Conservation (phyloP, 2,113 vertebrate species). For the Carlito syrichta region DNA sequence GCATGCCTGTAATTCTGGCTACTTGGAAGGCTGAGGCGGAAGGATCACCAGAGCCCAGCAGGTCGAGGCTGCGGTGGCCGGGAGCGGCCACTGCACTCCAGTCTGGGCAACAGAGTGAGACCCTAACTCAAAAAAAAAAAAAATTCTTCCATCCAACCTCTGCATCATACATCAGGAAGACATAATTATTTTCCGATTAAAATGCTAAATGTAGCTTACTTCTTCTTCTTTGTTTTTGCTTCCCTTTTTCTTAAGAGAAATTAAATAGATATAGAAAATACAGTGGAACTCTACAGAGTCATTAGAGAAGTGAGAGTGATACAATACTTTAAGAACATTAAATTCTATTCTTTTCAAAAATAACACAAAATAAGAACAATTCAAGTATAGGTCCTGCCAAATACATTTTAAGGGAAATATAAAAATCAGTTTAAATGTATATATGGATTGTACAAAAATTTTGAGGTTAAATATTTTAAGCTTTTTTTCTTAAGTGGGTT, state of each 20-base stretch:
- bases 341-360: conserved; percentile 28
- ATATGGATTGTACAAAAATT: neutral
- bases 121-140: neutral
- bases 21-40: too few relatives aligned
- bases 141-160: neutral
- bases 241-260: conserved; percentile 21
- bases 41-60: too few relatives aligned
- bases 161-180: neutral
- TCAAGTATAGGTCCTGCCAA: neutral
- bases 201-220: neutral
- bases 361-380: neutral
- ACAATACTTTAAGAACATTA: neutral
- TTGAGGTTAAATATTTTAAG: neutral
- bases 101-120: too few relatives aligned
- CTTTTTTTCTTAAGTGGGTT: neutral
- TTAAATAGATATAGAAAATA: neutral
- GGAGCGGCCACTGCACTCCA: too few relatives aligned
- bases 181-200: neutral
- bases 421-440: conserved; percentile 25
- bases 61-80: too few relatives aligned
- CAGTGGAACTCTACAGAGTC: neutral
- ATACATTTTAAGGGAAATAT: neutral
- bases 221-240: neutral
- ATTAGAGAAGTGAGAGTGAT: neutral
- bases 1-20: too few relatives aligned